phyloP scores from a whole-genome alignment of 2,888 invertebrate species.

The Argyresthia albistria region DNA sequence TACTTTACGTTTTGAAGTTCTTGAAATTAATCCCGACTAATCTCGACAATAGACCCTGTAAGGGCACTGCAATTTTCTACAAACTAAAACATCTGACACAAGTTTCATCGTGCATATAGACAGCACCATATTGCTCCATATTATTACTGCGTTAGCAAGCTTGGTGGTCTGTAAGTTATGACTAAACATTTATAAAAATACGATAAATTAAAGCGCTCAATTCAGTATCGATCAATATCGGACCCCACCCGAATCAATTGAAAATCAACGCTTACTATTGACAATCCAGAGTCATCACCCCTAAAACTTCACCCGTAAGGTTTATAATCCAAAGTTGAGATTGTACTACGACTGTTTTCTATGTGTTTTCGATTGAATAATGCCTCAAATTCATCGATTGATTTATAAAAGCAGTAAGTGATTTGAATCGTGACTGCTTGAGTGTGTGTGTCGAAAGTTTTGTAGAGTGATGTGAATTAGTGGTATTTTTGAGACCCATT shows the following conservation, averaged over 20 bases:
- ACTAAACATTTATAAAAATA: conserved; percentile 1
- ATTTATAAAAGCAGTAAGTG: conserved; percentile 22
- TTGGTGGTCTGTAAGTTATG: conserved; percentile 1
- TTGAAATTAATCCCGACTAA: too few species aligned
- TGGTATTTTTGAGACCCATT: too few species aligned
- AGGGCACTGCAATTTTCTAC: too few species aligned
- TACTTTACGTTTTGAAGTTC: too few species aligned
- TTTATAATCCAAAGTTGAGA: not conserved
- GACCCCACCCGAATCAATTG: conserved; percentile 24
- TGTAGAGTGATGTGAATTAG: too few species aligned
- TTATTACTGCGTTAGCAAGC: too few species aligned
- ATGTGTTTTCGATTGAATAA: not conserved
- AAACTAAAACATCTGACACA: too few species aligned
- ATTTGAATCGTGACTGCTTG: not conserved
- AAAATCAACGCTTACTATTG: conserved; percentile 6
- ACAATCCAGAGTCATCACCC: not conserved
- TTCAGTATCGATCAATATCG: conserved; percentile 18
- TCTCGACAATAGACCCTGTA: too few species aligned
- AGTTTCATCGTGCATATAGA: too few species aligned
- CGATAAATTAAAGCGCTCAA: conserved; percentile 12
- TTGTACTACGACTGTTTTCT: not conserved
- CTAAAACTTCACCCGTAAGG: not conserved
- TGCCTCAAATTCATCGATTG: conserved; percentile 18
- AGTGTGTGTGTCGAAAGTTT: not conserved
- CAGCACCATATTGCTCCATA: too few species aligned